Base-by-base conservation (phyloP, 92 coral and sea anemone genomes). In the Epizoanthus rinbou region DNA sequence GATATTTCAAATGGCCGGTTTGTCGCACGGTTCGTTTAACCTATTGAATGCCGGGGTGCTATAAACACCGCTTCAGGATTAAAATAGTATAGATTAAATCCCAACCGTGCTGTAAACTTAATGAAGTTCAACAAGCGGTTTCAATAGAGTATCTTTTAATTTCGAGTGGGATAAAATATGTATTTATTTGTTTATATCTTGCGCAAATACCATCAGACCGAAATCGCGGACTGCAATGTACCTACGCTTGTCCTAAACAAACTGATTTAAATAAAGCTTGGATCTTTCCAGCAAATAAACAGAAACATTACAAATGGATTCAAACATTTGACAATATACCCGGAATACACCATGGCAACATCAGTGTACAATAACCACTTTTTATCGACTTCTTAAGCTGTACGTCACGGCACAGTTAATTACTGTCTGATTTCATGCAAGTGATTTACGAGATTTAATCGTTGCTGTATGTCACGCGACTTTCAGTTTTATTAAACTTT, bases 11-110 rank as follows among this genome's bases (percentile, higher is more conserved):
- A 78, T 78, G 82, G 62, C 59, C 47, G n/a, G 82, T 19, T 43
- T 74, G 66, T 52, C 65, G 57, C 71, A 78, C 13, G 82, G 37
- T 63, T 76, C 82, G 66, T 63, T 78, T 62, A 78, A 62, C 82
- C 6, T 11, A 62, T 43, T 62, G 58, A 62, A 45, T 21, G 17
- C 17, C 45, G 43, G 53, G 28, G 80, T 60, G 8, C 9, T 35
- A 57, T 53, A 11, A 35, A 35, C 14, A 28, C 69, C 35, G 37
- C 18, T 52, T 37, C 43, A 18, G 56, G 72, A 78, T 62, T 62
- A 37, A 35, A 21, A 6, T 2, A 21, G 53, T 11, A n/a, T 69
- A 6, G n/a, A 8, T 1, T 25, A 69, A 43, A 17, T 39, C 75
- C 22, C 52, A 69, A 41, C 53, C 45, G 3, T 1, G 28, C 57